Percentiles rank a stretch among this genome's conserved stretches.
phyloP scores from a whole-genome alignment of 2,888 invertebrate species.

The Cantharis flavilabris region DNA sequence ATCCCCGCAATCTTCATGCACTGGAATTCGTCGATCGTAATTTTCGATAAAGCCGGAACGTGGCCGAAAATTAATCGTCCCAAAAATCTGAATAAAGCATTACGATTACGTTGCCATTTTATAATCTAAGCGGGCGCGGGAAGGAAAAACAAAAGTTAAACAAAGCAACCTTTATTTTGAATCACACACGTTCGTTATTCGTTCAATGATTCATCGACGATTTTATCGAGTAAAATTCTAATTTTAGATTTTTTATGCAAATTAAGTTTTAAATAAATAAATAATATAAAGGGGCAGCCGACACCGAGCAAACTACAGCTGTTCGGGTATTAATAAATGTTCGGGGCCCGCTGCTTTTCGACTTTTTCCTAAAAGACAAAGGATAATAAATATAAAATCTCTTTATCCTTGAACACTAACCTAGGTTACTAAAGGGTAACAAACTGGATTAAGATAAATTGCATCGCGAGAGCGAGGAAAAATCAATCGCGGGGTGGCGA shows the following conservation, averaged over 20 bases:
- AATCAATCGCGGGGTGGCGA: not conserved
- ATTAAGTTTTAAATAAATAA: not conserved
- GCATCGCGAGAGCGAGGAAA: not conserved
- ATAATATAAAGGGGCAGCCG: not conserved
- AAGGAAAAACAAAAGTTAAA: not conserved
- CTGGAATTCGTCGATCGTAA: not conserved
- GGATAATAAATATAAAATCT: not conserved
- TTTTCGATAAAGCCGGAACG: not conserved
- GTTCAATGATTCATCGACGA: not conserved
- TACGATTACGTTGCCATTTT: not conserved
- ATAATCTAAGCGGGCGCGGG: not conserved
- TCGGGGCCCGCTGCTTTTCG: not conserved
- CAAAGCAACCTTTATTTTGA: not conserved
- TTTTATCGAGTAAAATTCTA: not conserved
- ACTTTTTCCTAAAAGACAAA: not conserved
- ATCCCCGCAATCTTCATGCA: not conserved
- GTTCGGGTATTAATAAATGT: not conserved
- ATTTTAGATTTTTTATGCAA: not conserved
- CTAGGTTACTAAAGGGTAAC: not conserved
- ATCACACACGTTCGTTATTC: not conserved
- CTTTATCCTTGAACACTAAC: slow-evolving; percentile 4
- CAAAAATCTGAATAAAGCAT: not conserved
- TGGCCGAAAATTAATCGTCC: not conserved
- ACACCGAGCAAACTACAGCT: not conserved
- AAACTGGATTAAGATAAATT: not conserved